Evolutionary conservation across 2,797 vertebrate species (phyloP).

Genomic region (Crenichthys baileyi): DNA sequence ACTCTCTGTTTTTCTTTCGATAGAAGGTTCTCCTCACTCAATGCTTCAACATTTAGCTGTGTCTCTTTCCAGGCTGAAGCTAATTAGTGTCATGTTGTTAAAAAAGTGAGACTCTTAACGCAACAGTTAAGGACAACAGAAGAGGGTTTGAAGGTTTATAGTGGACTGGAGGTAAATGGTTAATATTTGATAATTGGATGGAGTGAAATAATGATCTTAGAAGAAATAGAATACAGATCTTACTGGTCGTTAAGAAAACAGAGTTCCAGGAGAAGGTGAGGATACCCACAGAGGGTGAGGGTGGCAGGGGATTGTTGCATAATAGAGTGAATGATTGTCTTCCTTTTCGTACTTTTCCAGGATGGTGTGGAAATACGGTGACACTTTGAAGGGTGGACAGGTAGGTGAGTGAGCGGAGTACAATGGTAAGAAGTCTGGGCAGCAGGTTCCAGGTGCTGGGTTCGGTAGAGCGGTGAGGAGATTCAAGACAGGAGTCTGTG

Average conservation of each 20-base stretch:
- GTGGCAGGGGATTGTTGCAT: neutral
- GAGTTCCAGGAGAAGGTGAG: neutral
- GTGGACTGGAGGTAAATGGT: neutral
- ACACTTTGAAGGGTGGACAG: neutral
- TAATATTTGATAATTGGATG: neutral
- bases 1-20: neutral
- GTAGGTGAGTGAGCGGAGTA: neutral
- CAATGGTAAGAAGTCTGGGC: neutral
- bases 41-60: neutral
- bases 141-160: neutral
- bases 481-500: neutral
- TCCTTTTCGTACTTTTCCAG: neutral
- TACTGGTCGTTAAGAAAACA: neutral
- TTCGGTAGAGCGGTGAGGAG: neutral
- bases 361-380: neutral
- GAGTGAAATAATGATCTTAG: neutral
- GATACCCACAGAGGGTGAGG: neutral
- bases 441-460: neutral
- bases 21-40: neutral
- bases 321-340: neutral
- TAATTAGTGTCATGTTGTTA: neutral
- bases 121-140: neutral
- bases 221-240: neutral
- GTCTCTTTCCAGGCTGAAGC: neutral
- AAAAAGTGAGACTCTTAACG: too few species aligned